A percentile compares a stretch with the other conserved stretches of the same genome.
phyloP scores from a whole-genome alignment of 2,113 vertebrate species.

The Capreolus pygargus region DNA sequence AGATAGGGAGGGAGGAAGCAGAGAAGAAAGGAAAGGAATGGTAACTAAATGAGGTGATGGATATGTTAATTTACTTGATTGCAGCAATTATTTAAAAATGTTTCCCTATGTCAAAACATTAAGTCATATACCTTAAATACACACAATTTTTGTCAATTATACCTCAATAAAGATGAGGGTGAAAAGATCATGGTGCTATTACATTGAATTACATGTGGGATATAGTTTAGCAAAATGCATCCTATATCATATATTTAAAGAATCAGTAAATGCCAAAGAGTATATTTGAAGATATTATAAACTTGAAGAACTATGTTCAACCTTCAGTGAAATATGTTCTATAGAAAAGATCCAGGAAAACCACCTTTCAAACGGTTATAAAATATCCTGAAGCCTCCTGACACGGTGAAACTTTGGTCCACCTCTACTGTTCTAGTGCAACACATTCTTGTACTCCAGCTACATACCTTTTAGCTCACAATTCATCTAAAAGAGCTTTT shows the following conservation, averaged over 20 bases:
- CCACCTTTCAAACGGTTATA: not conserved
- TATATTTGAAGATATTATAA: not conserved
- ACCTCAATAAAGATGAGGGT: not conserved
- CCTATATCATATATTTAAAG: not conserved
- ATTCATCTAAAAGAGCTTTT: not conserved
- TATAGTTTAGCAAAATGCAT: not conserved
- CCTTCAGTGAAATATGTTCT: not conserved
- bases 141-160: not conserved
- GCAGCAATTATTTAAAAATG: not conserved
- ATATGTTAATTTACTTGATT: not conserved
- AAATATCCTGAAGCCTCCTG: not conserved
- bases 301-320: not conserved
- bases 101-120: not conserved
- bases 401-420: not conserved
- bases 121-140: not conserved
- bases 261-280: conserved; percentile 3
- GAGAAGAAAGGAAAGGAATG: not conserved
- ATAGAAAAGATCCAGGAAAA: not conserved
- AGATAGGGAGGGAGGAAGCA: too few relatives aligned
- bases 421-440: not conserved
- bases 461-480: not conserved
- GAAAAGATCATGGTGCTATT: not conserved
- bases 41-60: not conserved
- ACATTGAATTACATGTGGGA: not conserved
- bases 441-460: not conserved